Base-by-base conservation (phyloP, 1,140 invertebrate genomes). In the Chlorops oryzae region DNA sequence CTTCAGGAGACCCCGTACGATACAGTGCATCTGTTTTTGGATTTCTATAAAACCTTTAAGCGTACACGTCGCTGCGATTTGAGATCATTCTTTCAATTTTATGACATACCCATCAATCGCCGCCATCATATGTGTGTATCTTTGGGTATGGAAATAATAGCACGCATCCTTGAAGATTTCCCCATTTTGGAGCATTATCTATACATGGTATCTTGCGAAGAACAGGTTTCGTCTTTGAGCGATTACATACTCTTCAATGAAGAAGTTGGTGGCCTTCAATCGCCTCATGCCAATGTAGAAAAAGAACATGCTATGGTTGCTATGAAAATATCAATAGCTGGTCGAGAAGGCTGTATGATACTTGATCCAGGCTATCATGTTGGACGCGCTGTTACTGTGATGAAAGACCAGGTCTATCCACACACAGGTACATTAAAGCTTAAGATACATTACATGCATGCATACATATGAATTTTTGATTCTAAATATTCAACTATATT, bases 281-380 rank as follows among this genome's bases (percentile, higher is more conserved):
- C 79, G 9, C 77, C 81, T 27, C 72, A 76, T 35, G 80, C 82
- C 34, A 80, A 77, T 37, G 78, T 85, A 2, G 88, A 92, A 62
- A 93, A 93, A 74, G 92, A 95, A 72, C 92, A 95, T 67, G 88
- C 92, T 21, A 76, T 93, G 67, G 83, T 91, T 13, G 87, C 86
- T 50, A 73, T 92, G 58, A 83, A 82, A 57, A 78, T 95, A 41
- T 63, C 77, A 46, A 80, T 93, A 27, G 81, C 79, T 18, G 85
- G 81, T 13, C 79, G 91, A 27, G 67, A 71, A 0, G 91, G 90
- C 10, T 75, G 89, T 17, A 73, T 93, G 67, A 77, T 94, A 3
- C 78, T 91, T 15, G 91, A 94, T 74, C 88, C 90, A 1, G 92
- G 92, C 7, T 95, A 94, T 72, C 92, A 95, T 68, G 84, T 94